phyloP scores from a whole-genome alignment of 2,888 invertebrate species.

The Copidosoma aretas region DNA sequence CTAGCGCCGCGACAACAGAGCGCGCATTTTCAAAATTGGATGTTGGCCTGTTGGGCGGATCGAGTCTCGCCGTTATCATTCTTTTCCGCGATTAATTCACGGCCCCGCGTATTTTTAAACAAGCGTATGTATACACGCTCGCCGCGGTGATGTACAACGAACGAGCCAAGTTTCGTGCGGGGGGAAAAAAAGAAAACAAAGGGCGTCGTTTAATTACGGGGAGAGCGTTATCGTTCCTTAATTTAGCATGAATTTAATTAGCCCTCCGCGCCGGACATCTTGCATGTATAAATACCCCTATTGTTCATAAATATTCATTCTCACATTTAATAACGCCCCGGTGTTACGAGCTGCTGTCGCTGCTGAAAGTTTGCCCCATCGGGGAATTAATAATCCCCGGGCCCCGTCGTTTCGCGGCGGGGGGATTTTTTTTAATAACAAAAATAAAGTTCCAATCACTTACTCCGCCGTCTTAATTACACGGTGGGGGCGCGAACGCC shows the following conservation, averaged over 20 bases:
- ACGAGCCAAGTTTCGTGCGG: too few species aligned
- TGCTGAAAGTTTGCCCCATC: too few species aligned
- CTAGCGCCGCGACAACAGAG: background rate
- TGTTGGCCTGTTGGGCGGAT: background rate
- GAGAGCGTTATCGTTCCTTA: constrained; percentile 39
- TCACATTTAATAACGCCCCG: constrained; percentile 52
- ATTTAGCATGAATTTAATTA: constrained; percentile 57
- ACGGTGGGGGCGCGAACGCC: background rate
- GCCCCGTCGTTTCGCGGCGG: too few species aligned
- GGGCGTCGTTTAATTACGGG: background rate
- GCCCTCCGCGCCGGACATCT: constrained; percentile 45
- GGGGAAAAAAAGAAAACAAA: background rate
- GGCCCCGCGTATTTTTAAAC: background rate
- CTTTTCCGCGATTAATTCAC: background rate
- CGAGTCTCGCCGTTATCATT: background rate
- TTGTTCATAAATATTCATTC: constrained; percentile 59
- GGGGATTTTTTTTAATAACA: too few species aligned
- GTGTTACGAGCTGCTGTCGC: too few species aligned
- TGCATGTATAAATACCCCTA: constrained; percentile 57
- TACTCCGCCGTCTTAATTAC: too few species aligned
- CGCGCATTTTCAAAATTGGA: too few species aligned
- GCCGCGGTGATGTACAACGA: too few species aligned
- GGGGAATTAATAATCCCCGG: too few species aligned
- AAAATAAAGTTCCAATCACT: too few species aligned
- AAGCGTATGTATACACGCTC: too few species aligned